A percentile compares a stretch with the other conserved stretches of the same genome.
Conservation (phyloP, 1,140 invertebrate genomes). For the Atopsyche davidsoni region DNA sequence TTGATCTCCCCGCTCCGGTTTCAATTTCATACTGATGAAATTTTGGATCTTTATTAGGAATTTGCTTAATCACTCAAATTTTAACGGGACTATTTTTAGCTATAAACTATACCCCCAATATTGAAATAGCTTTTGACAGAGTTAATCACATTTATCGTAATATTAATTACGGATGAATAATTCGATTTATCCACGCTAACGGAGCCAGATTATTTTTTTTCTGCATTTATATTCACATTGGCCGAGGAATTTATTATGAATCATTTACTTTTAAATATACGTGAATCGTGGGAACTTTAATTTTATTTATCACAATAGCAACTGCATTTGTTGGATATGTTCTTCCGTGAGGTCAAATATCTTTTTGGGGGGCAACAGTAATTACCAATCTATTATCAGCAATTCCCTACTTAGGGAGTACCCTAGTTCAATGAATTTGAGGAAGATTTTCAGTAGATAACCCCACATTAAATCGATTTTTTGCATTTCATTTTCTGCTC, state of each 20-base stretch:
- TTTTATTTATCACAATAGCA: constrained; percentile 56
- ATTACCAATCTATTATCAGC: constrained; percentile 68
- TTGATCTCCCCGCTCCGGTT: constrained; percentile 49
- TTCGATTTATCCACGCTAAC: constrained; percentile 53
- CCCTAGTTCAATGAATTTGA: constrained; percentile 59
- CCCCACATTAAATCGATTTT: constrained; percentile 63
- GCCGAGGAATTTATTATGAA: constrained; percentile 52
- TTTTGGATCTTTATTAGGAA: constrained; percentile 52
- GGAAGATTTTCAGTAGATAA: constrained; percentile 65
- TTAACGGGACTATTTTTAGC: constrained; percentile 53
- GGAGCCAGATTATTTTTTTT: constrained; percentile 53
- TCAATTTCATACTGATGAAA: constrained; percentile 50
- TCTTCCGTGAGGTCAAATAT: constrained; percentile 66
- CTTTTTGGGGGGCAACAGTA: constrained; percentile 64
- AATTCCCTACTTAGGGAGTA: constrained; percentile 55
- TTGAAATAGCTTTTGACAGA: constrained; percentile 52
- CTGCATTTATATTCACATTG: constrained; percentile 47
- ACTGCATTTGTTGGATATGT: constrained; percentile 66
- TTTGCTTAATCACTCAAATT: constrained; percentile 57
- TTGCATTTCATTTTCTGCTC: constrained; percentile 61
- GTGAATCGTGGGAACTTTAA: constrained; percentile 51
- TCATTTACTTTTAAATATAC: constrained; percentile 48
- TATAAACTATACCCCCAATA: constrained; percentile 53
- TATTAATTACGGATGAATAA: constrained; percentile 51
- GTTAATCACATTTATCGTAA: constrained; percentile 49